These are phyloP conservation scores for Eudyptes chrysolophus DNA, from an alignment of 2,113 vertebrate species.

Conservation along the genomic window DNA sequence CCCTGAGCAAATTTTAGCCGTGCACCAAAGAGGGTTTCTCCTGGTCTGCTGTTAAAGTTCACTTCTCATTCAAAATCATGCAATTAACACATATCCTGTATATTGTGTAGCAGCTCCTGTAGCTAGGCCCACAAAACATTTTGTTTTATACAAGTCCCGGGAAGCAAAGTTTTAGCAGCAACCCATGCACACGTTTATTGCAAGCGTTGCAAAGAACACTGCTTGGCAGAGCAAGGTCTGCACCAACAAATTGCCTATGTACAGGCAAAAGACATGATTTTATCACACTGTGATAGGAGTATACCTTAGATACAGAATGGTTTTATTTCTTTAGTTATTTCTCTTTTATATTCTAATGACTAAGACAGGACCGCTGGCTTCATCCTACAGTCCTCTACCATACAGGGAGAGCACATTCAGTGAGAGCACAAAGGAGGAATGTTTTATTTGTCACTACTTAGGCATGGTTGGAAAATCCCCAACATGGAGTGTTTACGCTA, in stretches of 20 bases:
- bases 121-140: neutral
- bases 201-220: neutral
- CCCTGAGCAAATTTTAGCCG: neutral
- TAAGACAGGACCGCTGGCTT: neutral
- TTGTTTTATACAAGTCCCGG: neutral
- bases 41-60: neutral
- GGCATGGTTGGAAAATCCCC: slow-evolving; percentile 59
- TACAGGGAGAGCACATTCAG: slow-evolving; percentile 47
- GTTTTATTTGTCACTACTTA: slow-evolving; percentile 50
- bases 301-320: neutral
- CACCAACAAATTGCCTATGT: neutral
- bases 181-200: fast-evolving
- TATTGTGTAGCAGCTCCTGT: fast-evolving
- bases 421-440: slow-evolving; percentile 38
- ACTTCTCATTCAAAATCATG: neutral
- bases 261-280: neutral
- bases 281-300: neutral
- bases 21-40: neutral
- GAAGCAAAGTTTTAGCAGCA: neutral
- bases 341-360: neutral
- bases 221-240: neutral
- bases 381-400: slow-evolving; percentile 42
- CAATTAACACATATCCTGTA: neutral
- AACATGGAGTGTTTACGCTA: slow-evolving; percentile 40
- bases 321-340: neutral